phyloP scores from a whole-genome alignment of 2,888 invertebrate genomes.

The Sinodicranocentrus sp. region DNA sequence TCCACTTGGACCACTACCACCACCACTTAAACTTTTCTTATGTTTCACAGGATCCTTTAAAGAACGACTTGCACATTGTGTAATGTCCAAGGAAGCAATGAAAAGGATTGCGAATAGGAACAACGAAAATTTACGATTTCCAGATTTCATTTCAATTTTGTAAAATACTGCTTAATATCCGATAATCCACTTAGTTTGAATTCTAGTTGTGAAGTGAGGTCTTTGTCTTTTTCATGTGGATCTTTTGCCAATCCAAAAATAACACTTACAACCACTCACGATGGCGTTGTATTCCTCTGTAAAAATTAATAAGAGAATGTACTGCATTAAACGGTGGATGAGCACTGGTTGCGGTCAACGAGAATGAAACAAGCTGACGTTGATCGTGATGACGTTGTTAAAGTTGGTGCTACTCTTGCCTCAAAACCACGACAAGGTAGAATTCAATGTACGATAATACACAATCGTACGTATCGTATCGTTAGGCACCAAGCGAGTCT shows the following conservation, averaged over 20 bases:
- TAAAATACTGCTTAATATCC: background rate
- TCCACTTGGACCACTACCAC: background rate
- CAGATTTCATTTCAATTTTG: background rate
- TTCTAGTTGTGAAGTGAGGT: constrained; percentile 21
- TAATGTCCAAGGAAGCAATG: background rate
- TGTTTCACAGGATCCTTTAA: constrained; percentile 39
- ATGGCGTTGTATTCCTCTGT: background rate
- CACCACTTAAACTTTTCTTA: constrained; percentile 50
- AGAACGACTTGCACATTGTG: constrained; percentile 42
- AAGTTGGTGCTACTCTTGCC: background rate
- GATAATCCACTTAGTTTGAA: constrained; percentile 27
- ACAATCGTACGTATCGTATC: background rate
- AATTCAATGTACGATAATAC: background rate
- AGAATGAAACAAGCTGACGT: background rate
- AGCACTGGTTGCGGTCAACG: constrained; percentile 23
- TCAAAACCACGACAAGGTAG: too few species aligned
- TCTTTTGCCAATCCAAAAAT: constrained; percentile 1
- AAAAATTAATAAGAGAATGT: background rate
- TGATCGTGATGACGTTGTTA: background rate
- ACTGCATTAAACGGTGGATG: constrained; percentile 37
- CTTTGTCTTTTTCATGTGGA: constrained; percentile 25
- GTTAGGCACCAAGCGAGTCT: background rate
- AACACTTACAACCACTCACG: background rate
- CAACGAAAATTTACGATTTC: background rate
- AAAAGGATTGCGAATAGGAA: background rate